Base-by-base conservation (phyloP, 2,113 vertebrate genomes). In the Ciconia maguari region DNA sequence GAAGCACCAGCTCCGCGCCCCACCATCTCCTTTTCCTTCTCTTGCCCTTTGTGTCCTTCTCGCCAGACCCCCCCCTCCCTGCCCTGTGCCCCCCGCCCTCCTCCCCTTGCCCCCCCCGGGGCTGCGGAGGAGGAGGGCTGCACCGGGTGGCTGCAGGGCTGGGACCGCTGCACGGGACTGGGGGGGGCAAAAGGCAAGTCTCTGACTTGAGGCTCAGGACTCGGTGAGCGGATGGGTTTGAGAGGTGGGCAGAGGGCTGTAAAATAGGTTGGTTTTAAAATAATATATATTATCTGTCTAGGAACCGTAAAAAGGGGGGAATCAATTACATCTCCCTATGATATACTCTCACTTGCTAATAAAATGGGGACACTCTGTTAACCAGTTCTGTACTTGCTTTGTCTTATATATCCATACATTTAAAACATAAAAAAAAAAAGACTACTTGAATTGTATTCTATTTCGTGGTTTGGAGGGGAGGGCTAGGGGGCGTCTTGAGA, bases 381-480 rank as follows among this genome's bases (percentile, higher is more conserved):
- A 96, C 94, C 95, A 96, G 95, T 96, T 96, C 97, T 97, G 94
- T 97, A 97, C 97, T 96, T 97, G 95, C 96, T 98, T 98, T 97
- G 97, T 98, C 98, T 98, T 97, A 97, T 97, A 97, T 97, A 96
- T 96, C 98, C 98, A 98, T 98, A 94, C 96, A 97, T 96, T 97
- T 97, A 98, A 98, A 98, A 98, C 97, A 97, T 97, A 98, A 97
- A 95, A 97, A 94, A 77, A 94, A 98, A 98, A 95, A 95, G 96
- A 98, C 97, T 98, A 98, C 98, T 98, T 98, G 98, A 98, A 98
- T 98, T 98, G 98, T 97, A 98, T 97, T 98, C 97, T 97, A 97
- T 98, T 98, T 96, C 95, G 96, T 98, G 97, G 98, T 98, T 98
- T 98, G 97, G 98, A 98, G 98, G 98, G 98, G 98, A 96, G 97